phyloP scores from a whole-genome alignment of 2,113 vertebrate genomes.

The Spermophilus dauricus region DNA sequence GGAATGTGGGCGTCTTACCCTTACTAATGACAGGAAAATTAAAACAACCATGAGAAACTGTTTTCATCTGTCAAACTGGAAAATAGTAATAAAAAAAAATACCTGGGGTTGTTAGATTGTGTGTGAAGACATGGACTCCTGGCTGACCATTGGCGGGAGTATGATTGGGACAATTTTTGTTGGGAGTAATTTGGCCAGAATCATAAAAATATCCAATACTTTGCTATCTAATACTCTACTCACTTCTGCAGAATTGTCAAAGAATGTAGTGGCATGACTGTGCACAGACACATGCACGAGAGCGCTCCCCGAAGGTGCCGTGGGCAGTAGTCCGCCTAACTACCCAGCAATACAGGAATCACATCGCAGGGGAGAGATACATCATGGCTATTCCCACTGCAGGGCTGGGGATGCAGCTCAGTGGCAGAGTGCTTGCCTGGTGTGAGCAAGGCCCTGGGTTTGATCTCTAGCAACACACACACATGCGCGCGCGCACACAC shows the following conservation, averaged over 20 bases:
- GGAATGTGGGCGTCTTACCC: rapidly evolving
- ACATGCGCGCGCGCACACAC: too few relatives aligned
- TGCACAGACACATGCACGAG: neutral
- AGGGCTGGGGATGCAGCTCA: neutral
- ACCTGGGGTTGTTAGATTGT: neutral
- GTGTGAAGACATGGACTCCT: neutral
- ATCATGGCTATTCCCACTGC: neutral
- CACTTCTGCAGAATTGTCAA: neutral
- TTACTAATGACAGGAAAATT: neutral
- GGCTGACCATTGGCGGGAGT: neutral
- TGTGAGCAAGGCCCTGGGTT: neutral
- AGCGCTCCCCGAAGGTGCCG: neutral
- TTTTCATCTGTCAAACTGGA: neutral
- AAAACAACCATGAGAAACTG: neutral
- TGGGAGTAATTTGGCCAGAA: neutral
- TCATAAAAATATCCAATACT: neutral
- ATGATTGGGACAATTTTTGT: neutral
- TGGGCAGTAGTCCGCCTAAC: rapidly evolving
- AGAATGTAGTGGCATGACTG: rapidly evolving
- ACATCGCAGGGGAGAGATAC: rapidly evolving
- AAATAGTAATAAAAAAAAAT: neutral
- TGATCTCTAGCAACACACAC: too few relatives aligned
- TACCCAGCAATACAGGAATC: rapidly evolving
- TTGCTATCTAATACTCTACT: neutral
- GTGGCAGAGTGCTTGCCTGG: neutral